Conservation (phyloP, 53 echinoderm and acorn worm species). For the Echinometra lucunter region DNA sequence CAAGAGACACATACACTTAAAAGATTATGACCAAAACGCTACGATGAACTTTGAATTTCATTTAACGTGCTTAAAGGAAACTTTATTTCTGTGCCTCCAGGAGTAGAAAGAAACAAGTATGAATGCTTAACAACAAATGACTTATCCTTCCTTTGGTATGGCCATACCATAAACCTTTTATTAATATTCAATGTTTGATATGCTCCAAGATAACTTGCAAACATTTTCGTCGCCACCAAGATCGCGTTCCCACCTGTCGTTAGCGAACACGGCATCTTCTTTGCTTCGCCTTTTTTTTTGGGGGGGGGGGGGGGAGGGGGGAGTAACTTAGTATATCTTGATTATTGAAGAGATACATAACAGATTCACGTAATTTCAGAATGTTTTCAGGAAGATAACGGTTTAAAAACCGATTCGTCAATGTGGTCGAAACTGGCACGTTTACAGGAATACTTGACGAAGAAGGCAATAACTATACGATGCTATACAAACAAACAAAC, state of each 20-base stretch:
- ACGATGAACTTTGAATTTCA: too few relatives aligned
- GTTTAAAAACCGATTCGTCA: neutral
- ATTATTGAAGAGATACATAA: neutral
- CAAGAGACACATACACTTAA: too few relatives aligned
- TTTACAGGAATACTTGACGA: neutral
- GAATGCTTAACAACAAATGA: neutral
- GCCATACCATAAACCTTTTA: neutral
- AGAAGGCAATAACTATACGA: neutral
- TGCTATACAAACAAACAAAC: neutral
- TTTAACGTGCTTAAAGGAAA: too few relatives aligned
- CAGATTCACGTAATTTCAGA: neutral
- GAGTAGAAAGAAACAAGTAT: neutral
- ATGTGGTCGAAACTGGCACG: neutral
- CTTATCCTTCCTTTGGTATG: neutral
- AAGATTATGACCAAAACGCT: too few relatives aligned
- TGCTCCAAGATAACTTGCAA: conserved; percentile 17
- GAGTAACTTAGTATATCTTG: neutral
- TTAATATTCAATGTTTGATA: neutral
- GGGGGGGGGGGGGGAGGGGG: too few relatives aligned
- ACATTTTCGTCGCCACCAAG: neutral
- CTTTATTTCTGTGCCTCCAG: too few relatives aligned
- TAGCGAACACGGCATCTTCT: neutral
- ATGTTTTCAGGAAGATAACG: neutral
- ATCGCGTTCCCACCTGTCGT: conserved; percentile 1
- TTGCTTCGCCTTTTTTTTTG: neutral